Conservation (phyloP, 2,888 invertebrate genomes). For the Ashinkailepas kermadecensis region DNA sequence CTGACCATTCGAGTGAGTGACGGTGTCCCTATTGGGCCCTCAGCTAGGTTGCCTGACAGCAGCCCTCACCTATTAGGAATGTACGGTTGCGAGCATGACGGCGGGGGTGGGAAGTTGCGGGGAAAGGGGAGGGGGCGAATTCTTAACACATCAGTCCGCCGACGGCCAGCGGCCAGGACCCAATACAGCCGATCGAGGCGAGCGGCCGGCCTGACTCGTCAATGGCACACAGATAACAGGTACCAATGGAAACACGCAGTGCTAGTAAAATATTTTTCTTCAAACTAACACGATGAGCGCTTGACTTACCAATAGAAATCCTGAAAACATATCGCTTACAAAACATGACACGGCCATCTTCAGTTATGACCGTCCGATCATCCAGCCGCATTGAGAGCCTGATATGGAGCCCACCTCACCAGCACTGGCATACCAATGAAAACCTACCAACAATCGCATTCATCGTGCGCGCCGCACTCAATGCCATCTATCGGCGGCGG, state of each 20-base stretch:
- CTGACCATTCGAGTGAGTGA: no score
- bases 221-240: constrained; percentile 14
- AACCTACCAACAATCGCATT: neutral
- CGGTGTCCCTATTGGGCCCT: no score
- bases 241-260: constrained; percentile 6
- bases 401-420: neutral
- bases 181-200: neutral
- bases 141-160: no score
- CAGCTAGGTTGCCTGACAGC: no score
- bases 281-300: neutral
- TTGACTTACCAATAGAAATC: neutral
- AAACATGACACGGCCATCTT: neutral
- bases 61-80: no score
- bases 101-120: no score
- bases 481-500: neutral
- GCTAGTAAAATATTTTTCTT: constrained; percentile 16
- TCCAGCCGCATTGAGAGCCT: neutral
- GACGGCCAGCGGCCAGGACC: neutral
- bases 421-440: neutral
- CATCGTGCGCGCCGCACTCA: neutral
- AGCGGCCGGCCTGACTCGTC: neutral
- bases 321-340: neutral
- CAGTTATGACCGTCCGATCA: neutral
- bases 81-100: no score
- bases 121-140: no score